phyloP scores from a whole-genome alignment of 2,888 invertebrate genomes.

The Amblyjoppa fuscipennis region DNA sequence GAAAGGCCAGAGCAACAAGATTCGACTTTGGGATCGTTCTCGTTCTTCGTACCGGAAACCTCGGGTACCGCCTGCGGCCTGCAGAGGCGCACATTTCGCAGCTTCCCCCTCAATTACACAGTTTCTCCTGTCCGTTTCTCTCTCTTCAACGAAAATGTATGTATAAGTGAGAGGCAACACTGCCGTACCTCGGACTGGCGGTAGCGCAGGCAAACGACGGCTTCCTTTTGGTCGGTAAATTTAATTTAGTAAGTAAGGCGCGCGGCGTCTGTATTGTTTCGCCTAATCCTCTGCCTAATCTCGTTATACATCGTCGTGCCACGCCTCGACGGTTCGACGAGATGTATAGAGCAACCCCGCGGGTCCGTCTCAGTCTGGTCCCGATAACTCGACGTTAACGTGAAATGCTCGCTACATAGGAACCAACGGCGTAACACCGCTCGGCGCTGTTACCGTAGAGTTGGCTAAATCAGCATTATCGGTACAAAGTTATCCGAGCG shows the following conservation, averaged over 20 bases:
- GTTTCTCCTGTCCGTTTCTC: constrained; percentile 29
- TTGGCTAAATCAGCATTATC: constrained; percentile 66
- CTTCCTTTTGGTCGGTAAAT: constrained; percentile 56
- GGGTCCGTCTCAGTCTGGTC: constrained; percentile 31
- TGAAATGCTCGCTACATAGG: constrained; percentile 45
- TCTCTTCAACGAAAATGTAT: not conserved
- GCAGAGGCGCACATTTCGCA: constrained; percentile 26
- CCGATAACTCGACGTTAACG: constrained; percentile 66
- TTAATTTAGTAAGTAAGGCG: constrained; percentile 67
- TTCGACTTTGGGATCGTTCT: constrained; percentile 53
- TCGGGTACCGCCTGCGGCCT: not conserved
- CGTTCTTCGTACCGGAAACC: constrained; percentile 20
- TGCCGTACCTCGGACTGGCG: not conserved
- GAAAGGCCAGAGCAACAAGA: constrained; percentile 33
- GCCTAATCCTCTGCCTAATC: constrained; percentile 67
- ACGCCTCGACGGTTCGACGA: constrained; percentile 54
- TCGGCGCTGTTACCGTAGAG: constrained; percentile 16
- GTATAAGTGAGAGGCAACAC: not conserved
- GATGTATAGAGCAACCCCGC: constrained; percentile 19
- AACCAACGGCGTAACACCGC: constrained; percentile 29
- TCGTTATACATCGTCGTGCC: constrained; percentile 65
- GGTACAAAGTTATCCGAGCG: constrained; percentile 57
- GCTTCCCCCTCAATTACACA: constrained; percentile 51
- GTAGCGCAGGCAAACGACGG: constrained; percentile 42
- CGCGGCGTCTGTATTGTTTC: constrained; percentile 68